Conservation (phyloP, 92 coral and sea anemone genomes). For the Epizoanthus illoricatus region DNA sequence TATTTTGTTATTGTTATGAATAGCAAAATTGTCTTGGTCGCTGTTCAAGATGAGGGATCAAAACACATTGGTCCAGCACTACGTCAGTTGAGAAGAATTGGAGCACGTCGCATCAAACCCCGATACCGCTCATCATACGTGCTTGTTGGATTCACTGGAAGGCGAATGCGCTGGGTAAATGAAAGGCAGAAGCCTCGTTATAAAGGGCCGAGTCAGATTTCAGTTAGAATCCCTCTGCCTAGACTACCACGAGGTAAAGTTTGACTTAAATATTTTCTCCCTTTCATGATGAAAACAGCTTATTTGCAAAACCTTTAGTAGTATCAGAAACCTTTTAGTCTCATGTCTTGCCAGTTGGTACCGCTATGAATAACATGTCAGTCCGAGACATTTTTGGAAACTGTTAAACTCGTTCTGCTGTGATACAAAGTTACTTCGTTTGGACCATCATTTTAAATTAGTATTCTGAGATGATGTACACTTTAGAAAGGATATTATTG, state of each 20-base stretch:
- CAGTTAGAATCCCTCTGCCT: slow-evolving; percentile 9
- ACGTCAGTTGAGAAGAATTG: slow-evolving; percentile 15
- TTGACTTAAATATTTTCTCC: not conserved
- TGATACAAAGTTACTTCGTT: too few species aligned
- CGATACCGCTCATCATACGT: slow-evolving; percentile 11
- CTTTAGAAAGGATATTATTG: too few species aligned
- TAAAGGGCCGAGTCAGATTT: slow-evolving; percentile 9
- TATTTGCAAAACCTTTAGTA: too few species aligned
- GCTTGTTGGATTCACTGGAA: slow-evolving; percentile 18
- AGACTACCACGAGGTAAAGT: slow-evolving; percentile 31
- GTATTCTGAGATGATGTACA: too few species aligned
- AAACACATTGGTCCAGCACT: not conserved
- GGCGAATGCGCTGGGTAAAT: slow-evolving; percentile 14
- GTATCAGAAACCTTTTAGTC: too few species aligned
- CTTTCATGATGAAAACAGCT: too few species aligned
- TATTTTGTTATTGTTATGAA: not conserved
- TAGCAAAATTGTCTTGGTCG: slow-evolving; percentile 30
- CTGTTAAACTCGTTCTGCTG: too few species aligned
- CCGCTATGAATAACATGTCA: too few species aligned
- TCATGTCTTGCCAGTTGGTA: too few species aligned
- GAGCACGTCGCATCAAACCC: slow-evolving; percentile 9
- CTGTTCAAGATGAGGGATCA: slow-evolving; percentile 24
- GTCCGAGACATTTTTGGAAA: too few species aligned
- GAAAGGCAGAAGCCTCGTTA: not conserved
- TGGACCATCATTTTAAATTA: too few species aligned